These are phyloP conservation scores for Pachymerium ferrugineum DNA, from an alignment of 2,888 invertebrate species.

Conservation along the genomic window DNA sequence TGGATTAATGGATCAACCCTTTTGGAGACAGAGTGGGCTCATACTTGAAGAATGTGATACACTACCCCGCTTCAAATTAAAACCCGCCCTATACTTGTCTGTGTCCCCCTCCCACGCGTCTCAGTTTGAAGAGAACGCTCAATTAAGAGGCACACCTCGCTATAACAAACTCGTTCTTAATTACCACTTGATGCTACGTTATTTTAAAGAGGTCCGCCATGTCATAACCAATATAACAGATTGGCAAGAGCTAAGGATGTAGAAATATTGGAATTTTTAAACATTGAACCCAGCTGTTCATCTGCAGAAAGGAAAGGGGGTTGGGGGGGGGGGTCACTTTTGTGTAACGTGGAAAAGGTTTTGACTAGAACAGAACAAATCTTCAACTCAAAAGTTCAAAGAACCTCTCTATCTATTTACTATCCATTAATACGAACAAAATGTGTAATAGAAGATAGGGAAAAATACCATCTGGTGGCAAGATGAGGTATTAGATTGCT, in stretches of 20 bases:
- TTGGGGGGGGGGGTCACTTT: no score
- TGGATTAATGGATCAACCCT: not conserved
- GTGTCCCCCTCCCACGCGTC: not conserved
- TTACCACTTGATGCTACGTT: not conserved
- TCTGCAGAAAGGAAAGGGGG: no score
- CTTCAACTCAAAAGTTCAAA: no score
- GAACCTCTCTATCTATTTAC: no score
- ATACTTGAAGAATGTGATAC: not conserved
- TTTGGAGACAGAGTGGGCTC: not conserved
- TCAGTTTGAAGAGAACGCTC: not conserved
- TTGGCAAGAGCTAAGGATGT: no score
- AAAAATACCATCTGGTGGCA: not conserved
- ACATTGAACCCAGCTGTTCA: no score
- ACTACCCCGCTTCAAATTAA: not conserved
- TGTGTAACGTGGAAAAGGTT: no score
- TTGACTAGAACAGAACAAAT: no score
- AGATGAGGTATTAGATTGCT: not conserved
- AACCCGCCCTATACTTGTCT: not conserved
- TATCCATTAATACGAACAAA: not conserved
- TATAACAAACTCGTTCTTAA: not conserved
- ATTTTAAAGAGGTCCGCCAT: not conserved
- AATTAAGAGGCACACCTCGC: not conserved
- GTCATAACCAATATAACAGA: not conserved
- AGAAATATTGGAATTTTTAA: no score
- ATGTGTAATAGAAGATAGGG: not conserved